A percentile compares a stretch with the other conserved stretches of the same genome.
Evolutionary conservation across 1,140 invertebrate species (phyloP).

Genomic region (Aphidius ervi): DNA sequence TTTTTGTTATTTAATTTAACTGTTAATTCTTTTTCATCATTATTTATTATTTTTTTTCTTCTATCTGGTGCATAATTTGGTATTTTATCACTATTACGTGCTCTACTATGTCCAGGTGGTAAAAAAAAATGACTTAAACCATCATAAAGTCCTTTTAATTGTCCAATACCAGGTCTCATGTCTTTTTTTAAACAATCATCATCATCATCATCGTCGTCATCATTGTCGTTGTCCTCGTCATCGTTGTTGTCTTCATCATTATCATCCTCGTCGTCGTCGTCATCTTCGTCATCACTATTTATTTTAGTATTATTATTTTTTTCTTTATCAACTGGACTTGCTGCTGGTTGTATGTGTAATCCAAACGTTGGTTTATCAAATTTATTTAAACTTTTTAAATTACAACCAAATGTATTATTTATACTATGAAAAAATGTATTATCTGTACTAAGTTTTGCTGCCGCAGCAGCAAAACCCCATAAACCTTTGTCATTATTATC

Average conservation of each 20-base stretch:
- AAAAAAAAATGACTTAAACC: constrained; percentile 81
- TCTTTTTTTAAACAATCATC: no score
- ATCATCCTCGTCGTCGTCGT: constrained; percentile 39
- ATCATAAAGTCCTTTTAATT: constrained; percentile 75
- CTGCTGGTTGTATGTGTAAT: constrained; percentile 37
- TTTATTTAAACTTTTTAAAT: constrained; percentile 43
- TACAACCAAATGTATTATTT: constrained; percentile 40
- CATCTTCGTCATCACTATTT: constrained; percentile 19
- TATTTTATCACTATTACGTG: constrained; percentile 51
- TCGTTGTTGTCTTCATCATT: no score
- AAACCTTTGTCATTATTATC: constrained; percentile 55
- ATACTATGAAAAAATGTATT: constrained; percentile 46
- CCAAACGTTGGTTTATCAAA: constrained; percentile 41
- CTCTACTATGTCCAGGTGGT: constrained; percentile 57
- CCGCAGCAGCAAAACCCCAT: constrained; percentile 76
- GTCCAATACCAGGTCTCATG: constrained; percentile 54
- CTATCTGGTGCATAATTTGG: constrained; percentile 55
- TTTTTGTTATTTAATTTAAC: constrained; percentile 21
- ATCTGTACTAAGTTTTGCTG: constrained; percentile 47
- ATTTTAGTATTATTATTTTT: constrained; percentile 19
- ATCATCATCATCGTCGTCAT: no score
- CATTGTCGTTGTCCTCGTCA: no score
- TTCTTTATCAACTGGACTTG: constrained; percentile 19
- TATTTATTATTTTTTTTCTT: constrained; percentile 39
- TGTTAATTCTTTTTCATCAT: constrained; percentile 14